Base-by-base conservation (phyloP, 2,113 vertebrate species). In the Dryoscopus gambensis region DNA sequence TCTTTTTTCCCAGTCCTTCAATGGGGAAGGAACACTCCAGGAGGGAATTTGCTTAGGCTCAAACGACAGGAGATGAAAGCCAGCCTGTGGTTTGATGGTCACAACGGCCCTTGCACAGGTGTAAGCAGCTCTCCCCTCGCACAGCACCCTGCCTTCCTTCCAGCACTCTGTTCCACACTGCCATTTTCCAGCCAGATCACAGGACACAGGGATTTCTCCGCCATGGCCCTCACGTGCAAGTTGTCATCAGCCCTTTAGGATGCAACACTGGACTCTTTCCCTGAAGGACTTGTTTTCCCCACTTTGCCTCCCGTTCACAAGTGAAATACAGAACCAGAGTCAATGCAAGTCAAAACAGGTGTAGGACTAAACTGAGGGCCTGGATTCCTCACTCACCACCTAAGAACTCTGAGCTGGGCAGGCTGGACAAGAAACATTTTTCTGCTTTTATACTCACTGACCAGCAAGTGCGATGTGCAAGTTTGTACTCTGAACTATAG, bases 401-500 rank as follows among this genome's bases (percentile, higher is more conserved):
- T 28, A 18, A 81, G 31, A 22, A 22, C 37, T 77, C 46, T 33
- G 52, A 80, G 42, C 31, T 77, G 50, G 21, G 42, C 63, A 81
- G 15, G 50, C 42, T 59, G 55, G 25, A 57, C 23, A 49, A 74
- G 31, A 89, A 74, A 35, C 0, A 0, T 21, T 40, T 83, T 83
- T 30, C 44, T 92, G 64, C 42, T 15, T 24, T 52, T 52, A 27
- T 11, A 40, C 33, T 47, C 69, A 42, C 84, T 74, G 46, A 68
- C 27, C 63, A 44, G 49, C 35, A 60, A 56, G 60, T 9, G 12
- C 22, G 20, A 59, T 68, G 44, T 76, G 24, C 33, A 31, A 42
- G 77, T 50, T 4, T 47, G 20, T 37, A 46, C 23, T 0, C 0
- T 15, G 33, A 84, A 57, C 15, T 8, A 40, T 0, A 78, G 27